Evolutionary conservation across 2,113 vertebrate genomes (phyloP), one percentile per base, ranked within the genome.

Genomic region (Gymnarchus niloticus): DNA sequence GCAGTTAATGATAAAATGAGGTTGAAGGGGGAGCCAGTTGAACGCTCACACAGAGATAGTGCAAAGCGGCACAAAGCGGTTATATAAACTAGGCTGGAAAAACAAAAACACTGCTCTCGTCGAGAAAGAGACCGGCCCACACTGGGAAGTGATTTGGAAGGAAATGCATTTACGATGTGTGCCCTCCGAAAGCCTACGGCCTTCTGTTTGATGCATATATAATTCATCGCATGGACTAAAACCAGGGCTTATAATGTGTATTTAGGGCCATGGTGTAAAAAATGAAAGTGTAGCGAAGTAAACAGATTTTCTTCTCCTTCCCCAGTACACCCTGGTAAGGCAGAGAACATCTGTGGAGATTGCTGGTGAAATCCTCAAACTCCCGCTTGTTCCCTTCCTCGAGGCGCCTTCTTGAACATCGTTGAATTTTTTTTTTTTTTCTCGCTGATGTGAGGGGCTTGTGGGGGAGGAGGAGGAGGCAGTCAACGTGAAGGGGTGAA

Each of bases 191-290:
- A 25, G 49, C 59, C 52, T 49, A 49, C 48, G 83, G 61, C 83
- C 23, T 25, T 84, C 44, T 78, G 61, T 83, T 83, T 56, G 81
- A 76, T 49, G 83, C 51, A 85, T 85, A 33, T 23, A 85, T 83
- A 87, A 85, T 85, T 85, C 76, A 82, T 82, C 2, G 21, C 54
- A 7, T 84, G 48, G 86, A 85, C 48, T 81, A 82, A 85, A 80
- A 56, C 37, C 17, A 46, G 52, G 61, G 52, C 81, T 83, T 87
- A 76, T 76, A 87, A 83, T 87, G 84, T 85, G 28, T 69, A 28
- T 73, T 85, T 85, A 87, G 59, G 7, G 25, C 56, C 51, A 25
- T 44, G 21, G 5, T 25, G 65, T 84, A 23, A 81, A 69, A 81
- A 80, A 65, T 77, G 59, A 84, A 80, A 57, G 73, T 41, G 33